Evolutionary conservation across 2,888 invertebrate genomes (phyloP).

Genomic region (Morpho deidamia): DNA sequence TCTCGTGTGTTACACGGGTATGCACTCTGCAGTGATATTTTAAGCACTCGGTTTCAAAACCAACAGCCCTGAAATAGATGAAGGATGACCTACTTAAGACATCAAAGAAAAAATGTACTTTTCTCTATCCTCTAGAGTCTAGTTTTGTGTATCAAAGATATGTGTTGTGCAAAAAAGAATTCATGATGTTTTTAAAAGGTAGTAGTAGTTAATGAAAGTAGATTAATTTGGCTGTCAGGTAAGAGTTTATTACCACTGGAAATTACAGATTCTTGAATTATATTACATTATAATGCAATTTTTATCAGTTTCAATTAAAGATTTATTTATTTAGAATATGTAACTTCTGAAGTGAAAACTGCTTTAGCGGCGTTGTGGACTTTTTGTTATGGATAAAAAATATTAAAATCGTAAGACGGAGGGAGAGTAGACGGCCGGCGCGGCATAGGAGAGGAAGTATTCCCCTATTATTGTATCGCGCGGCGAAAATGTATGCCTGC

Average conservation of each 20-base stretch:
- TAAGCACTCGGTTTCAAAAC: constrained; percentile 53
- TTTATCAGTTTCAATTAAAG: no score
- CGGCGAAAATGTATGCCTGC: no score
- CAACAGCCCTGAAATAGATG: constrained; percentile 60
- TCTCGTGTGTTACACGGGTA: constrained; percentile 38
- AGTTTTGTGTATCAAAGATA: constrained; percentile 13
- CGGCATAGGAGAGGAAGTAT: no score
- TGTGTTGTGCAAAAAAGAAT: constrained; percentile 12
- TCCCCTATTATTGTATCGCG: no score
- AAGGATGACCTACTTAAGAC: constrained; percentile 60
- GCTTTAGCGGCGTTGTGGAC: no score
- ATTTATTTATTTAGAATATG: no score
- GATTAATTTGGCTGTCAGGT: constrained; percentile 4
- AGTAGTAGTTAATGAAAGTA: constrained; percentile 19
- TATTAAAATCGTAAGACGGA: no score
- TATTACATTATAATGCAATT: no score
- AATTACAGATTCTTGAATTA: no score
- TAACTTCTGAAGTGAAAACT: no score
- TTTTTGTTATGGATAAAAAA: no score
- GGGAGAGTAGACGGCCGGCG: no score
- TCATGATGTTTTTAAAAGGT: constrained; percentile 12
- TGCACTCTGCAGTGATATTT: constrained; percentile 70
- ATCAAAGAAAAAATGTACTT: constrained; percentile 35
- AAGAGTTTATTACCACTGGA: neutral
- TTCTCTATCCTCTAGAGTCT: constrained; percentile 8